These are phyloP conservation scores for Barnardius zonarius DNA, from an alignment of 2,113 vertebrate species.

Conservation along the genomic window DNA sequence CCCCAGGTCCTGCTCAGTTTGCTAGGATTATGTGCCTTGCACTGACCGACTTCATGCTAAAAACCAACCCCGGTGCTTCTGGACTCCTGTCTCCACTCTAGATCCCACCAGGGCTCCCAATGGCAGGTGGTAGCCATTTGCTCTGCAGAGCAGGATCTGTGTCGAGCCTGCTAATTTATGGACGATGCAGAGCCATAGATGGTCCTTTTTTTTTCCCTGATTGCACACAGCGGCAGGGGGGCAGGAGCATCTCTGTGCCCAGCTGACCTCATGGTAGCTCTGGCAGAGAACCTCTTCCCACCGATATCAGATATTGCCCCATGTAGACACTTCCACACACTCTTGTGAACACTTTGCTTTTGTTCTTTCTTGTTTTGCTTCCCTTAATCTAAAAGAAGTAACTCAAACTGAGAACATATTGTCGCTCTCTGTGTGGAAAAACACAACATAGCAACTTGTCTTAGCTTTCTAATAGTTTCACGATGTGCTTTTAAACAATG, in stretches of 20 bases:
- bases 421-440: constrained; percentile 62
- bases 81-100: background rate
- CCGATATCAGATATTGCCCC: background rate
- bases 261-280: accelerated
- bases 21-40: background rate
- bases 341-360: constrained; percentile 13
- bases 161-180: background rate
- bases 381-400: constrained; percentile 45
- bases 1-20: accelerated
- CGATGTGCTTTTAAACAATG: constrained; percentile 70
- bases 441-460: constrained; percentile 75
- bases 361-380: constrained; percentile 48
- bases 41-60: background rate
- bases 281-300: background rate
- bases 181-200: background rate
- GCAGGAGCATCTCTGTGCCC: background rate
- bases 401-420: constrained; percentile 57
- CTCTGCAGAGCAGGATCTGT: background rate
- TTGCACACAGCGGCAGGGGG: accelerated
- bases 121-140: background rate
- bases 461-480: constrained; percentile 74
- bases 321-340: background rate
- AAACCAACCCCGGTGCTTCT: background rate
- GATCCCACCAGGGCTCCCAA: background rate
- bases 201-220: background rate